A percentile compares a stretch with the other conserved stretches of the same genome.
Conservation (phyloP, 2,797 vertebrate genomes). For the Macroramphosus scolopax region DNA sequence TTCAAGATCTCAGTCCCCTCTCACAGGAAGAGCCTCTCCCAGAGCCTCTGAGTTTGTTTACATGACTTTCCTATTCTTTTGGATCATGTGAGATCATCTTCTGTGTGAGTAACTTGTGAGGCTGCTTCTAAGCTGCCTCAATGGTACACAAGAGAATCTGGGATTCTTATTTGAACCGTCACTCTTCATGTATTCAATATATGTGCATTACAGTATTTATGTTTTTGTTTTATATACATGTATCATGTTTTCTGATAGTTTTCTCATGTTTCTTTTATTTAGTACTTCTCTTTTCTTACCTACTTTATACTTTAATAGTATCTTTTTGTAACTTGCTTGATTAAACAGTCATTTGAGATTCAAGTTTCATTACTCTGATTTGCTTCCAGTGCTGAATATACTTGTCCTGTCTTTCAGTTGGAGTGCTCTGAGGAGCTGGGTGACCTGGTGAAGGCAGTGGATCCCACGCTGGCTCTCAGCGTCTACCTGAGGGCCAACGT, state of each 20-base stretch:
- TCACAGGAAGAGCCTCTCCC: constrained; percentile 54
- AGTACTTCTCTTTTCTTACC: too few relatives aligned
- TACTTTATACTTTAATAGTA: too few relatives aligned
- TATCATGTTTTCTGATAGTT: too few relatives aligned
- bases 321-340: too few relatives aligned
- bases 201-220: background rate
- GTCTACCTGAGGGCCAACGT: constrained; percentile 97
- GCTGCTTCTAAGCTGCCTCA: constrained; percentile 15
- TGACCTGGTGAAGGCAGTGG: constrained; percentile 96
- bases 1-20: constrained; percentile 25
- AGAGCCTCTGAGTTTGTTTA: constrained; percentile 51
- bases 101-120: constrained; percentile 42
- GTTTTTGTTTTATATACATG: too few relatives aligned
- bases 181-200: background rate
- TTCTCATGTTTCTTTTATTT: too few relatives aligned
- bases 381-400: constrained; percentile 1
- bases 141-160: background rate
- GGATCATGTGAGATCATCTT: constrained; percentile 44
- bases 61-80: constrained; percentile 30
- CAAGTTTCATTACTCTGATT: background rate
- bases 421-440: constrained; percentile 98
- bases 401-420: constrained; percentile 75
- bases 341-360: background rate
- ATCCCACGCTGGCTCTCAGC: constrained; percentile 94
- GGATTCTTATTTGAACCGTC: background rate